Conservation (phyloP, 2,113 vertebrate genomes). For the Gavia stellata region DNA sequence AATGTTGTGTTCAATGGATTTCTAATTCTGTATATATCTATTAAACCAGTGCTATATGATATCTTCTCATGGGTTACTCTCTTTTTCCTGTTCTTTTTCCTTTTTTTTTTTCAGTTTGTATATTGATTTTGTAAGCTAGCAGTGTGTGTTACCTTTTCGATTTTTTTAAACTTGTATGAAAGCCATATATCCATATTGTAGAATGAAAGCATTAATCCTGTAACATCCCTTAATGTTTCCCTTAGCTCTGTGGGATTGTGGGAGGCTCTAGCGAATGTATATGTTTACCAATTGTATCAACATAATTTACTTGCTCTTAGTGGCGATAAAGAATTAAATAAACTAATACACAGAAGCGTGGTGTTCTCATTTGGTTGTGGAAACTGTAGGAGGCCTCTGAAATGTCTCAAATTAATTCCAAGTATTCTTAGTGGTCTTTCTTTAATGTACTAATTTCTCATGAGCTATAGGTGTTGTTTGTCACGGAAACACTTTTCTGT, state of each 20-base stretch:
- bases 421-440: background rate
- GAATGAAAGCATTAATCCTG: slow-evolving; percentile 53
- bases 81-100: background rate
- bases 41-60: slow-evolving; percentile 44
- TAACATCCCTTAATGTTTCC: slow-evolving; percentile 48
- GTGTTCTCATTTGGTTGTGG: background rate
- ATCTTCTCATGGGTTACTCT: slow-evolving; percentile 8
- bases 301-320: slow-evolving; percentile 48
- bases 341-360: slow-evolving; percentile 20
- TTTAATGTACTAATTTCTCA: background rate
- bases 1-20: background rate
- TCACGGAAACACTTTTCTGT: background rate
- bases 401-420: background rate
- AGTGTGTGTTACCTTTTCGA: slow-evolving; percentile 22
- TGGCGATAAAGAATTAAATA: slow-evolving; percentile 40
- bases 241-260: slow-evolving; percentile 22
- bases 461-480: background rate
- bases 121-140: slow-evolving; percentile 61
- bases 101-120: background rate
- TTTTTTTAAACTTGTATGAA: slow-evolving; percentile 56
- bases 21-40: slow-evolving; percentile 52
- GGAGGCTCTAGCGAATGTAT: slow-evolving; percentile 1
- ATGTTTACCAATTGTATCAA: slow-evolving; percentile 30
- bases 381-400: background rate
- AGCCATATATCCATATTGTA: slow-evolving; percentile 45